A percentile compares a stretch with the other conserved stretches of the same genome.
Conservation (phyloP, 2,797 vertebrate genomes). For the Gambusia yucatana region DNA sequence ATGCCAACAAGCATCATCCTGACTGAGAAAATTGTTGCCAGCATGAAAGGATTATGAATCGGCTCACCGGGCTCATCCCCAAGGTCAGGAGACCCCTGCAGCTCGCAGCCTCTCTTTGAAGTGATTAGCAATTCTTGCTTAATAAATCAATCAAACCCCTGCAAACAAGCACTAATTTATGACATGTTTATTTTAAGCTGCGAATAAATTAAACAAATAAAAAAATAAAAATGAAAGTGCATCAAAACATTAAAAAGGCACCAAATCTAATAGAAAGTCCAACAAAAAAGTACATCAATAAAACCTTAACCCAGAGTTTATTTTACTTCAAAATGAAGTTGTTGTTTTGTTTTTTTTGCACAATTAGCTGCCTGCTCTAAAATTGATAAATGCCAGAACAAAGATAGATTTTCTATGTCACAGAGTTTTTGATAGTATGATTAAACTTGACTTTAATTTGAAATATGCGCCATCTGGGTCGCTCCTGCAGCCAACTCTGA, state of each 20-base stretch:
- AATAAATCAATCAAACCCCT: constrained; percentile 1
- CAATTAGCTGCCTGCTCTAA: neutral
- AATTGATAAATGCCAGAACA: neutral
- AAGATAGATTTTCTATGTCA: neutral
- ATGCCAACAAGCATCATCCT: constrained; percentile 20
- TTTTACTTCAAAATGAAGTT: neutral
- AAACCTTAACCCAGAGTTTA: neutral
- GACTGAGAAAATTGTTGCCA: constrained; percentile 20
- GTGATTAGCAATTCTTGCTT: constrained; percentile 2
- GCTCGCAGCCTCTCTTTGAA: constrained; percentile 8
- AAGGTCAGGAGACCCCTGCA: constrained; percentile 9
- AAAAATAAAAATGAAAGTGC: no score
- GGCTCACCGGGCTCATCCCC: constrained; percentile 8
- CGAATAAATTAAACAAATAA: no score
- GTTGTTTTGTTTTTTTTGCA: no score
- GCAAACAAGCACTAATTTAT: neutral
- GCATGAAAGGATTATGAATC: constrained; percentile 16
- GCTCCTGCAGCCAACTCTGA: constrained; percentile 2
- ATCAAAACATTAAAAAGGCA: neutral
- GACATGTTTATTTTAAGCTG: no score
- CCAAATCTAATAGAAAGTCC: neutral
- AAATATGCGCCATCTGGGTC: constrained; percentile 24
- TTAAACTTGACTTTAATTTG: constrained; percentile 18
- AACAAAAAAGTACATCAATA: neutral
- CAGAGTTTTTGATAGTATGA: neutral